phyloP scores from a whole-genome alignment of 2,113 vertebrate species.

The Nasalis larvatus region DNA sequence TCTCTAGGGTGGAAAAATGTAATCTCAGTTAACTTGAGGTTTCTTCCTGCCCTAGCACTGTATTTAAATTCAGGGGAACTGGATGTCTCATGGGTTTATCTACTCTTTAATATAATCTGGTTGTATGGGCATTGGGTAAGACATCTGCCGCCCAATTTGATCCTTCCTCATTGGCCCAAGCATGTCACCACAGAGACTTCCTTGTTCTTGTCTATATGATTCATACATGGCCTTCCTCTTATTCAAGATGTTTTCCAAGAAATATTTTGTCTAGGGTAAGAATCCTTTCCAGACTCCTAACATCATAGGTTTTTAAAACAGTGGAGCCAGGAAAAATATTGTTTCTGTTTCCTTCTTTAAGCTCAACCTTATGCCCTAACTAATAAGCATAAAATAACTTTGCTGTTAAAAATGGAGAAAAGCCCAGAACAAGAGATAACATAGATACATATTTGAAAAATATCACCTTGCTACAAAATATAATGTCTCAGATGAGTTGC shows the following conservation, averaged over 20 bases:
- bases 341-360: background rate
- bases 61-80: background rate
- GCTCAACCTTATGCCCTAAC: background rate
- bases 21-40: background rate
- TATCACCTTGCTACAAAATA: background rate
- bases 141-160: background rate
- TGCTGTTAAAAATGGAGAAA: conserved; percentile 1
- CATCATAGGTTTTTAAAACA: background rate
- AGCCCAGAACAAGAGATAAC: background rate
- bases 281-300: background rate
- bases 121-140: background rate
- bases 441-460: background rate
- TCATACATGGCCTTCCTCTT: background rate
- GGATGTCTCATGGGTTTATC: background rate
- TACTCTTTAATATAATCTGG: background rate
- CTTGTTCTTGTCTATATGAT: background rate
- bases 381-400: background rate
- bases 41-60: background rate
- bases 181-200: background rate
- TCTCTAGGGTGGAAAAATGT: background rate
- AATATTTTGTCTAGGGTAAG: background rate
- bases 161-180: background rate
- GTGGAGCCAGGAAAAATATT: background rate
- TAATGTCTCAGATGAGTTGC: background rate
- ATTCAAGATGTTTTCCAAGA: conserved; percentile 42